A percentile compares a stretch with the other conserved stretches of the same genome.
Evolutionary conservation across 2,888 invertebrate species (phyloP).

Genomic region (Tetranychus truncatus): DNA sequence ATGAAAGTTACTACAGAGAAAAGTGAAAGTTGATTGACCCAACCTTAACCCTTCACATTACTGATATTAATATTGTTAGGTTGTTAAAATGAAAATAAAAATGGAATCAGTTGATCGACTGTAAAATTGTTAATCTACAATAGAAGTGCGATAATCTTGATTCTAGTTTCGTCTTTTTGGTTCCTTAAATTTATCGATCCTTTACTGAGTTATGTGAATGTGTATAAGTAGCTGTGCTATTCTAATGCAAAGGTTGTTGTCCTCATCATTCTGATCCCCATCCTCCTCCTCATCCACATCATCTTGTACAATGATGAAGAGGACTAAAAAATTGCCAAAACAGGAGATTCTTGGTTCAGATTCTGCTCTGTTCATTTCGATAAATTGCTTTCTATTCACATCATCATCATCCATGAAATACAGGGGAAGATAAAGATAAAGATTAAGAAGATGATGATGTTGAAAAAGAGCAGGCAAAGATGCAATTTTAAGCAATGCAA

Average conservation of each 20-base stretch:
- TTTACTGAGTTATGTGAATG: neutral
- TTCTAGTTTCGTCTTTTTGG: neutral
- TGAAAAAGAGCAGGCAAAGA: neutral
- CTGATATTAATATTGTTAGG: too few species aligned
- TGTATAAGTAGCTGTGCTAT: neutral
- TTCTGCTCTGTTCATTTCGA: neutral
- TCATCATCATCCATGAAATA: neutral
- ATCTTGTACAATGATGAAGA: neutral
- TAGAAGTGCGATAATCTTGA: neutral
- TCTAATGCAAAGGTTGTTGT: neutral
- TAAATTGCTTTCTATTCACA: neutral
- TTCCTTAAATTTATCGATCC: slow-evolving; percentile 1
- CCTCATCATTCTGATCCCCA: neutral
- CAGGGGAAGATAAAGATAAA: neutral
- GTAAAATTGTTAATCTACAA: neutral
- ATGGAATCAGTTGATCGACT: too few species aligned
- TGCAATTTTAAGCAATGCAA: too few species aligned
- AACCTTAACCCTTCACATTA: too few species aligned
- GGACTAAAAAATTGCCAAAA: neutral
- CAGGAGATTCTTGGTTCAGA: neutral
- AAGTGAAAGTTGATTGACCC: too few species aligned
- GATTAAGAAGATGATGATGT: neutral
- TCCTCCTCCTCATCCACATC: neutral
- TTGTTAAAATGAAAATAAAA: too few species aligned
- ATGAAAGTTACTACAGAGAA: too few species aligned